Base-by-base conservation (phyloP, 2,888 invertebrate genomes). In the Monochamus alternatus region DNA sequence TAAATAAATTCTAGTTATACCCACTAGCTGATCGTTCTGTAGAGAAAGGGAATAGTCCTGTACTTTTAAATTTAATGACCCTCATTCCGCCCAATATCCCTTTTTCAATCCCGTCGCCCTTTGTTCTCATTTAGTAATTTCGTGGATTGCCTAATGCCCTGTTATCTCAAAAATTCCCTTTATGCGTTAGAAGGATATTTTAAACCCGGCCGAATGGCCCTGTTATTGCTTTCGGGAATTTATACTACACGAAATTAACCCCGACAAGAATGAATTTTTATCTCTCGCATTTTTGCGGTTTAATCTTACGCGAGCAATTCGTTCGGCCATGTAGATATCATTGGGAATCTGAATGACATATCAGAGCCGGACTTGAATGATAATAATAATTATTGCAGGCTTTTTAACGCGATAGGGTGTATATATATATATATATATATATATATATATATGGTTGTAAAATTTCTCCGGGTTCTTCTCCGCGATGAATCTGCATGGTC, bases 111-210 rank as follows among this genome's bases (percentile, higher is more conserved):
- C 63, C 22, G 32, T 31, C 51, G 30, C 63, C 71, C 63, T 71
- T 71, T 71, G 71, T 71, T 62, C 62, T 32, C 62, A 52, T 63
- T 63, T 32, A 31, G 71, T 52, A 63, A 71, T 71, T 71, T 63
- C 71, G 71, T 52, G 71, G 71, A 63, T 71, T 71, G 71, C 63
- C 51, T 71, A 71, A 71, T 63, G 71, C 71, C 44, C 52, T 71
- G 63, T 71, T 71, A 71, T 71, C 71, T 71, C 62, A 71, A 71
- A 71, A 71, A 71, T 63, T 63, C 71, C 52, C 71, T 63, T 71
- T 71, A 69, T 69, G 60, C 47, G 44, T 12, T 38, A 14, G 63
- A 52, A 38, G 63, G 51, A n/a, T 63, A 51, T 63, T 71, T 63
- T 59, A 59, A 44, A 71, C 5, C 51, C n/a, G 31, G 52, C 32